phyloP scores from a whole-genome alignment of 2,888 invertebrate genomes.

The Oscheius myriophilus region DNA sequence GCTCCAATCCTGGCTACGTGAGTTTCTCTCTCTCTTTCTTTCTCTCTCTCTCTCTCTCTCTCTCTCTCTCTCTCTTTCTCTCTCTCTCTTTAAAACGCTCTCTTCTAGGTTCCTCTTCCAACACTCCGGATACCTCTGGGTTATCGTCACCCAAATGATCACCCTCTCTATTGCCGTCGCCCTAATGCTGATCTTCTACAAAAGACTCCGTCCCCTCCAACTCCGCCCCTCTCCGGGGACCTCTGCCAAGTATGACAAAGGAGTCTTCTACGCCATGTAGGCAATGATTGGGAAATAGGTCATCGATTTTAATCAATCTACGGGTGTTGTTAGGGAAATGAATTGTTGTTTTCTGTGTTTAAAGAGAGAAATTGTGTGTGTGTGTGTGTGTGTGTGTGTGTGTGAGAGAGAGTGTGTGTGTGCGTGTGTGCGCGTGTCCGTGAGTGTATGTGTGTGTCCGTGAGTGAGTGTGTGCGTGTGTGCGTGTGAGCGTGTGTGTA shows the following conservation, averaged over 20 bases:
- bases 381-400: too few species aligned
- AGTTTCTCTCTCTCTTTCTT: neutral
- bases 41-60: neutral
- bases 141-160: slow-evolving; percentile 39
- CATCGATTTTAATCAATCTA: too few species aligned
- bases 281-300: too few species aligned
- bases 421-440: too few species aligned
- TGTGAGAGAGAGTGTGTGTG: too few species aligned
- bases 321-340: too few species aligned
- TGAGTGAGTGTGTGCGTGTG: too few species aligned
- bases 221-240: slow-evolving; percentile 24
- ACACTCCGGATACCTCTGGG: slow-evolving; percentile 48
- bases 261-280: slow-evolving; percentile 19
- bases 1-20: slow-evolving; percentile 50
- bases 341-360: too few species aligned
- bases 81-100: neutral
- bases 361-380: too few species aligned
- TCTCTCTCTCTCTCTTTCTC: neutral
- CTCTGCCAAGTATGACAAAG: slow-evolving; percentile 3
- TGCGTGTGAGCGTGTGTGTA: too few species aligned
- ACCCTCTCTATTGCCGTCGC: slow-evolving; percentile 40
- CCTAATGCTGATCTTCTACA: slow-evolving; percentile 43
- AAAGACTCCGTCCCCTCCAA: slow-evolving; percentile 43
- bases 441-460: too few species aligned
- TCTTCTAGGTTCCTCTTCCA: slow-evolving; percentile 46